phyloP scores from a whole-genome alignment of 2,888 invertebrate genomes.

The Caenorhabditis japonica region DNA sequence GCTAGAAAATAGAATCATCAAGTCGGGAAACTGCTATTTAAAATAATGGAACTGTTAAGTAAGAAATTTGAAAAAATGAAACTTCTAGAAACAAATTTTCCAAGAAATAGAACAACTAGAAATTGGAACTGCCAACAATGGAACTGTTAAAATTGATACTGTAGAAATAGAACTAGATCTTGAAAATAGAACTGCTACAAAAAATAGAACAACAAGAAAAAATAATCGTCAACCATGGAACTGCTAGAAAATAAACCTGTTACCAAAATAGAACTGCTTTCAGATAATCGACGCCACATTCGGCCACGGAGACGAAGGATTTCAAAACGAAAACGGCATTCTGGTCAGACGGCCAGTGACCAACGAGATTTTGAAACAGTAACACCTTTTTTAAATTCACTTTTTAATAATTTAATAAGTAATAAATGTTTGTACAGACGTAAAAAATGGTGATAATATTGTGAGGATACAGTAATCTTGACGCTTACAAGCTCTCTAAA shows the following conservation, averaged over 20 bases:
- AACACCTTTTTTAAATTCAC: conserved; percentile 1
- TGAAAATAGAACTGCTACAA: not conserved
- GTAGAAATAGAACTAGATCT: not conserved
- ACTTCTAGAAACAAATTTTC: no score
- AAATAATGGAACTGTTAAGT: no score
- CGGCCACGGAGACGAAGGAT: conserved; percentile 48
- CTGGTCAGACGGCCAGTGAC: conserved; percentile 43
- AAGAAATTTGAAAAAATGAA: no score
- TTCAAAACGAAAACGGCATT: conserved; percentile 60
- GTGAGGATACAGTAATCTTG: no score
- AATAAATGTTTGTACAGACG: not conserved
- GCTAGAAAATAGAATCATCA: no score
- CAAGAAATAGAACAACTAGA: no score
- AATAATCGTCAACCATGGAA: no score
- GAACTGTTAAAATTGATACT: no score
- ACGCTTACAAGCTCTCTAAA: not conserved
- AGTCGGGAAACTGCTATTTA: no score
- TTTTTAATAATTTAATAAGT: not conserved
- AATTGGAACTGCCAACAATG: no score
- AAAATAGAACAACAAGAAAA: not conserved
- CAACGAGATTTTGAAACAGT: conserved; percentile 32
- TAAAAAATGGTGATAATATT: no score
- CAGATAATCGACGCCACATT: conserved; percentile 55
- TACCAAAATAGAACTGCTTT: not conserved
- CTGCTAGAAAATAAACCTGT: no score